Base-by-base conservation (phyloP, 1,140 invertebrate species). In the Aphidius gifuensis region DNA sequence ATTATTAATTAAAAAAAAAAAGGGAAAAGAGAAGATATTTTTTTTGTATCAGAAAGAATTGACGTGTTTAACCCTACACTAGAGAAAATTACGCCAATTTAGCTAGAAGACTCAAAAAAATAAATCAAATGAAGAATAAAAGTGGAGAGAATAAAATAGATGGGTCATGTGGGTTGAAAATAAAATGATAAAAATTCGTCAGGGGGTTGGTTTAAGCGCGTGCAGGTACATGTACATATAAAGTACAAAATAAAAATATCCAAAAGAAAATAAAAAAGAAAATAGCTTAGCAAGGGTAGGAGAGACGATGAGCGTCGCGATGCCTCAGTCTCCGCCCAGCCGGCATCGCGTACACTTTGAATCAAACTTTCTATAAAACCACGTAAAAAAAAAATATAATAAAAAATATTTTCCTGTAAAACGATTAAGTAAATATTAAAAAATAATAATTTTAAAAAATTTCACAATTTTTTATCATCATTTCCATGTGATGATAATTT, bases 311-410 rank as follows among this genome's bases (percentile, higher is more conserved):
- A 72, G 71, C 72, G 76, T 73, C 73, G 73, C 68, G 76, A 75
- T 74, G 75, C 74, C 70, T 71, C 77, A 80, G 78, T 80, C 75
- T 75, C 77, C 78, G 76, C 79, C 78, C 78, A 78, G 74, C 71
- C 73, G 68, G 75, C 76, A 73, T 66, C 68, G 71, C 66, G 73
- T 73, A 66, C 70, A 54, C 73, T 51, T 11, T 21, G 40, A 47
- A 11, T 3, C 39, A 42, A 23, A 50, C 50, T 53, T 32, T 32
- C 23, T 32, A 32, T 32, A 4, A 32, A 49, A 21, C 11, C 6
- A n/a, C 5, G 47, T 49, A 4, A 21, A 6, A 21, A 5, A 16
- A 49, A 49, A 16, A 16, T 21, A 49, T 6, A 49, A 48, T 16
- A 49, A 49, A 49, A 32, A 32, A 32, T 32, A 32, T 32, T 1